Evolutionary conservation across 2,113 vertebrate genomes (phyloP), one percentile per base, ranked within the genome.

Genomic region (Sylvilagus bachmani): DNA sequence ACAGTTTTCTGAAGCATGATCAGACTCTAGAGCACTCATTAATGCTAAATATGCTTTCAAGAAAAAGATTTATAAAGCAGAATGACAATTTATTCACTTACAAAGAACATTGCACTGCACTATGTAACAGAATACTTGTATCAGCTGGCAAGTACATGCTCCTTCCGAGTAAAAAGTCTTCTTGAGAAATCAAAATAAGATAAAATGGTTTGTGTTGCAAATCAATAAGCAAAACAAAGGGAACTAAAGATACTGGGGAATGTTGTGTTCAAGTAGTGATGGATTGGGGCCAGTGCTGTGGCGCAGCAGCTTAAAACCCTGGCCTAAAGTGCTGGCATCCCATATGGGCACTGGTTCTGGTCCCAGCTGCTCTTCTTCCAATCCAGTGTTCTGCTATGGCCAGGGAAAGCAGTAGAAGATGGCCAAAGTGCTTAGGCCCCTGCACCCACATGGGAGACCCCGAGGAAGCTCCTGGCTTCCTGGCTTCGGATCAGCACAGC

Each of bases 41-140:
- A 91, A 62, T 90, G 55, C 13, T 87, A 93, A 84, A 77, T 81
- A 84, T 80, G 75, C 74, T 93, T 90, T 69, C 77, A 88, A 78
- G 80, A 91, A 87, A 85, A 19, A 77, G 75, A 91, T 93, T 95
- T 93, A 88, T 67, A 86, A 86, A 83, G 6, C 38, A 92, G 53
- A 88, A 95, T 96, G 66, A 29, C 90, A 94, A 83, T 91, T 92
- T 85, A 83, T 79, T 90, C 90, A 90, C 70, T 94, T 96, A 74
- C 33, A 85, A 0, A 3, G 73, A 89, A 77, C 3, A 85, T 16
- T 0, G 6, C 11, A n/a, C 38, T 82, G 24, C 8, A 2, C 55
- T 90, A 1, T 94, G 87, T 88, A 94, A 90, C 11, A 44, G 64
- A 82, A 95, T 90, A 88, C 49, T 82, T 61, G 33, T 19, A 71